A percentile compares a stretch with the other conserved stretches of the same genome.
Evolutionary conservation across 2,888 invertebrate genomes (phyloP).

Genomic region (Rotaria magnacalcarata): DNA sequence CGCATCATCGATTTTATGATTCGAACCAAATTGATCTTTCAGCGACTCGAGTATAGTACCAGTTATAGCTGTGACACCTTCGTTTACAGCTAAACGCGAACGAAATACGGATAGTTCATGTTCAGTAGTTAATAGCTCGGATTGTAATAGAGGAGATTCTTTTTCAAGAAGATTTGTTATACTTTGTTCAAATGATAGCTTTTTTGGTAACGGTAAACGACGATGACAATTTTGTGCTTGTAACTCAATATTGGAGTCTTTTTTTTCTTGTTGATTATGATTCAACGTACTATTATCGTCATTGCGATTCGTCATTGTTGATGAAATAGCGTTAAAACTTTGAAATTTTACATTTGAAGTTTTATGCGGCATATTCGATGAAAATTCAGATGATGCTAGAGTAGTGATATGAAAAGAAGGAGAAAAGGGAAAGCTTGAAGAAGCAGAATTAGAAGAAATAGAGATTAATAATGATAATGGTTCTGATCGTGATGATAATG

Average conservation of each 20-base stretch:
- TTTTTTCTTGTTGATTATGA: background rate
- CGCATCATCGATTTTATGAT: background rate
- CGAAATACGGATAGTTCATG: conserved; percentile 41
- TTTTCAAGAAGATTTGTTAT: conserved; percentile 40
- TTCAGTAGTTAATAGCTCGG: conserved; percentile 42
- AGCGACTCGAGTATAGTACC: conserved; percentile 26
- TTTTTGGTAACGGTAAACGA: background rate
- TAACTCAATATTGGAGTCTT: too few species aligned
- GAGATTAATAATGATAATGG: background rate
- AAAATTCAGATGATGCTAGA: too few species aligned
- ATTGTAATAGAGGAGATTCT: conserved; percentile 44
- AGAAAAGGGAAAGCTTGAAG: too few species aligned
- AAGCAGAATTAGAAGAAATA: background rate
- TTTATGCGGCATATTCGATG: background rate
- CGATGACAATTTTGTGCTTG: background rate
- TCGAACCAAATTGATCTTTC: background rate
- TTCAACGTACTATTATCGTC: background rate
- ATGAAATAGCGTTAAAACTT: background rate
- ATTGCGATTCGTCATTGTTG: background rate
- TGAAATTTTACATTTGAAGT: background rate
- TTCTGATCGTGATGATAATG: background rate
- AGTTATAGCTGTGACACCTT: background rate
- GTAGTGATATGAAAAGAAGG: too few species aligned
- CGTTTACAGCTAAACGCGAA: conserved; percentile 24
- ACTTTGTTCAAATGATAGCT: conserved; percentile 24